These are phyloP conservation scores for Hirudinaria manillensis DNA, from an alignment of 2,888 invertebrate genomes.

Conservation along the genomic window DNA sequence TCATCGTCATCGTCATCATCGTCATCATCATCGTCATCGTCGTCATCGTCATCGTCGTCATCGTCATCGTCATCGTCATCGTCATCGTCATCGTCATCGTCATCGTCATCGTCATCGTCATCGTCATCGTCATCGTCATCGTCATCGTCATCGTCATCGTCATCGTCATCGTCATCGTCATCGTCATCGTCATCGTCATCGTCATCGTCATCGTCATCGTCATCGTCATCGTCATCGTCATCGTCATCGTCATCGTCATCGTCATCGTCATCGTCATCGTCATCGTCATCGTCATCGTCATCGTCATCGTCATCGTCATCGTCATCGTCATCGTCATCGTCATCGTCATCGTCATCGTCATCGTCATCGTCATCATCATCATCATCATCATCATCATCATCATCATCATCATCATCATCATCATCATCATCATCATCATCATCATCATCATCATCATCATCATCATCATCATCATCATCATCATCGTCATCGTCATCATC, in stretches of 20 bases:
- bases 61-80: slow-evolving; percentile 19
- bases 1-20: slow-evolving; percentile 15
- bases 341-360: not conserved
- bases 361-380: slow-evolving; percentile 6
- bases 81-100: slow-evolving; percentile 14
- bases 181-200: not conserved
- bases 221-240: not conserved
- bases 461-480: slow-evolving; percentile 28
- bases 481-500: slow-evolving; percentile 27
- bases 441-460: slow-evolving; percentile 24
- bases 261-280: not conserved
- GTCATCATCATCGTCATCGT: slow-evolving; percentile 16
- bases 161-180: slow-evolving; percentile 25
- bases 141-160: slow-evolving; percentile 26
- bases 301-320: not conserved
- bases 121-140: slow-evolving; percentile 24
- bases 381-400: not conserved
- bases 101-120: slow-evolving; percentile 23
- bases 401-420: slow-evolving; percentile 20
- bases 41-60: slow-evolving; percentile 12
- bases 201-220: slow-evolving; percentile 12
- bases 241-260: not conserved
- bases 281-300: not conserved
- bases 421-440: slow-evolving; percentile 19
- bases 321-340: slow-evolving; percentile 5